Conservation (phyloP, 2,888 invertebrate genomes). For the Lepidochrysops patricia region DNA sequence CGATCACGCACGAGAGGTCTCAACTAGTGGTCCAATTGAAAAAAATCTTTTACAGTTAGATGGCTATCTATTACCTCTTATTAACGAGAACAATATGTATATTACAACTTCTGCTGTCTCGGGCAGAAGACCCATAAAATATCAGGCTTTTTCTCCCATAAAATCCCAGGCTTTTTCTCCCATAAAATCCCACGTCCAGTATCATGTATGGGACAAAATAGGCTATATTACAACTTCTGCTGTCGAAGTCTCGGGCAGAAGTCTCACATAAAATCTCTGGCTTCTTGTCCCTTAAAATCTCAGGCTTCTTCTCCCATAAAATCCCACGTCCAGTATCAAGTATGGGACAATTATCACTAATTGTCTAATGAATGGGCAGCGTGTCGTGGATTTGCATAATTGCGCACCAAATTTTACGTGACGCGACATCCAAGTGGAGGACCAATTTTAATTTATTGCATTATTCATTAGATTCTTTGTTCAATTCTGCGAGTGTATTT, state of each 20-base stretch:
- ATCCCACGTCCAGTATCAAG: background rate
- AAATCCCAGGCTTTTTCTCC: background rate
- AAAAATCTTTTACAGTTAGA: no score
- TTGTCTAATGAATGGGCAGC: constrained; percentile 22
- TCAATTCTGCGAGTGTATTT: background rate
- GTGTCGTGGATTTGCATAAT: constrained; percentile 30
- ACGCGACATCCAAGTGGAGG: constrained; percentile 18
- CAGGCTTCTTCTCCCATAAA: background rate
- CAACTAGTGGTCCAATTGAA: no score
- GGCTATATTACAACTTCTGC: no score
- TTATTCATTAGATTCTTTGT: constrained; percentile 5
- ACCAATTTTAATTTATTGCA: constrained; percentile 22
- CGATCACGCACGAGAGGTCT: no score
- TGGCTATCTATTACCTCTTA: no score
- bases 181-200: background rate
- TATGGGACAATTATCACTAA: constrained; percentile 22
- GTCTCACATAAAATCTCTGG: no score
- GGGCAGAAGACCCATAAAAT: no score
- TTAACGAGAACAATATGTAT: no score
- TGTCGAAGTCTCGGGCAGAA: no score
- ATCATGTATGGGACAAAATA: constrained; percentile 17
- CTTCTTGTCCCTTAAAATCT: no score
- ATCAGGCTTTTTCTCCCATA: no score
- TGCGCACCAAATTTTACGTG: constrained; percentile 31
- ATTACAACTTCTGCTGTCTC: no score